These are phyloP conservation scores for Archivesica marissinica DNA, from an alignment of 1,140 invertebrate genomes.

Conservation along the genomic window DNA sequence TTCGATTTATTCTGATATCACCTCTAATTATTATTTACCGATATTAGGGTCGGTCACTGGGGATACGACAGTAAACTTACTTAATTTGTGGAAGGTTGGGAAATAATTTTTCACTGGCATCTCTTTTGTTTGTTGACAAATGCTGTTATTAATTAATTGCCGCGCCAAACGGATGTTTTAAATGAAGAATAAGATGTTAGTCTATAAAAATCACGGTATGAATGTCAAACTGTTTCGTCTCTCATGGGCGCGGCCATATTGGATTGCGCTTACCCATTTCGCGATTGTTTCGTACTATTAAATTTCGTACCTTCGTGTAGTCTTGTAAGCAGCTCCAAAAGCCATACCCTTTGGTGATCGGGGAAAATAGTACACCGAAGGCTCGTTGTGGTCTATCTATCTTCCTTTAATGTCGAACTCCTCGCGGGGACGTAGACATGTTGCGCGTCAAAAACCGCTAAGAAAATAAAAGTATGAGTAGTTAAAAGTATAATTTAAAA, in stretches of 20 bases:
- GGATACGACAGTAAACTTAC: conserved; percentile 28
- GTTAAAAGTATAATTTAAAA: too few species aligned
- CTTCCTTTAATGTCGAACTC: too few species aligned
- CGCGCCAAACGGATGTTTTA: not conserved
- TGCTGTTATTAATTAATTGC: not conserved
- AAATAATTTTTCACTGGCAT: conserved; percentile 55
- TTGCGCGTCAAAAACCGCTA: too few species aligned
- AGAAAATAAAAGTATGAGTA: too few species aligned
- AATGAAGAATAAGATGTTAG: not conserved
- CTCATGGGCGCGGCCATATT: conserved; percentile 60
- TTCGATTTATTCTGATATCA: too few species aligned
- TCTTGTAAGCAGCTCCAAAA: too few species aligned
- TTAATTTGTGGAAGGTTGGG: conserved; percentile 58
- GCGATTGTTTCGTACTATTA: not conserved
- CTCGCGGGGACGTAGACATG: too few species aligned
- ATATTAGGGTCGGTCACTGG: too few species aligned
- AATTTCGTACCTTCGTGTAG: not conserved
- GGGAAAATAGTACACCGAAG: too few species aligned
- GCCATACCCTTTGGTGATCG: too few species aligned
- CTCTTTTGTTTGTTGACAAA: not conserved
- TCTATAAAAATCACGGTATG: not conserved
- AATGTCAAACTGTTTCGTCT: conserved; percentile 40
- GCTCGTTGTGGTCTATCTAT: too few species aligned
- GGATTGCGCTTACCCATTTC: conserved; percentile 50
- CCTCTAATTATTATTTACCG: too few species aligned